Percentiles rank a stretch among this genome's conserved stretches.
Conservation (phyloP, 2,797 vertebrate genomes). For the Dryobates pubescens region DNA sequence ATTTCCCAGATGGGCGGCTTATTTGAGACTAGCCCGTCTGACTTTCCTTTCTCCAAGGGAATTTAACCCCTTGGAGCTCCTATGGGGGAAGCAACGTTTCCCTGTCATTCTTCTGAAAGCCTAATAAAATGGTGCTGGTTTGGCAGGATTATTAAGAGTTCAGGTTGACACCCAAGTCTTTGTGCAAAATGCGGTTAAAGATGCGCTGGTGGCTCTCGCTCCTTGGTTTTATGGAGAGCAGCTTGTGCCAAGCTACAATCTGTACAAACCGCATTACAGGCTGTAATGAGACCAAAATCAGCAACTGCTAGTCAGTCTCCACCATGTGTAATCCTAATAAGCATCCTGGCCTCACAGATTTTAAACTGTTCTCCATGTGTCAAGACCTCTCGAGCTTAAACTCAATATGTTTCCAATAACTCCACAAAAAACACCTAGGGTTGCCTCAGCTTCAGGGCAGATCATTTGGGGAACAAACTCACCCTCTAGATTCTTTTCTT, state of each 20-base stretch:
- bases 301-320: slow-evolving; percentile 19
- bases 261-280: slow-evolving; percentile 25
- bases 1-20: slow-evolving; percentile 72
- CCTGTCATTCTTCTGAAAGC: not conserved
- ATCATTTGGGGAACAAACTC: not conserved
- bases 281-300: slow-evolving; percentile 44
- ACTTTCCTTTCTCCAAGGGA: slow-evolving; percentile 55
- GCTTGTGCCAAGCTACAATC: slow-evolving; percentile 41
- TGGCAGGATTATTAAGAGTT: slow-evolving; percentile 17
- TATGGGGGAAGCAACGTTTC: not conserved
- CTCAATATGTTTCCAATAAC: slow-evolving; percentile 35
- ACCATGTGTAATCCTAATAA: slow-evolving; percentile 20
- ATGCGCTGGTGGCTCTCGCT: not conserved
- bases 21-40: slow-evolving; percentile 61
- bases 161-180: slow-evolving; percentile 19
- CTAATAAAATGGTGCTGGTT: not conserved
- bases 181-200: slow-evolving; percentile 25
- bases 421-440: not conserved
- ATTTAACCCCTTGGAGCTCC: slow-evolving; percentile 65
- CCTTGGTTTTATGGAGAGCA: slow-evolving; percentile 3
- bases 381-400: not conserved
- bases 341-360: slow-evolving; percentile 4
- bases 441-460: not conserved
- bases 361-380: slow-evolving; percentile 53
- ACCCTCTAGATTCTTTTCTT: not conserved